phyloP scores from a whole-genome alignment of 2,113 vertebrate genomes.

The Nesoenas mayeri region DNA sequence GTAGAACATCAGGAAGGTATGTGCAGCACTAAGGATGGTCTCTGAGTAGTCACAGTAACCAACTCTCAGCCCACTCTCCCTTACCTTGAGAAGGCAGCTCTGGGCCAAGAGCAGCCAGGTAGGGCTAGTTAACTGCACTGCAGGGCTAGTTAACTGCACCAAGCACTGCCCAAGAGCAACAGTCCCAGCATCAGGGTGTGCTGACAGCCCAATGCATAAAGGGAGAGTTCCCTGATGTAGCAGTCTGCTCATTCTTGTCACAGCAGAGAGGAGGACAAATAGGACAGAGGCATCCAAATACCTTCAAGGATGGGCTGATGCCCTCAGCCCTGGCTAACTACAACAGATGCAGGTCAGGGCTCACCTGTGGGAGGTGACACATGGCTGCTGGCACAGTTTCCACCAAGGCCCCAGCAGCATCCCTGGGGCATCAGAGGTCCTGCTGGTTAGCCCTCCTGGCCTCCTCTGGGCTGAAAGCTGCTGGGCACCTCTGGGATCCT shows the following conservation, averaged over 20 bases:
- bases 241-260: neutral
- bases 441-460: rapidly evolving
- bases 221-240: neutral
- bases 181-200: rapidly evolving
- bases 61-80: neutral
- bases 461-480: neutral
- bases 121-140: no score
- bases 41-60: neutral
- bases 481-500: neutral
- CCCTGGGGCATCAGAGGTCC: neutral
- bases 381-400: neutral
- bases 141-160: no score
- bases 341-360: rapidly evolving
- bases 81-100: neutral
- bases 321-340: neutral
- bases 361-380: neutral
- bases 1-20: neutral
- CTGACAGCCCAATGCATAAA: rapidly evolving
- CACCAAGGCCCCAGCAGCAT: rapidly evolving
- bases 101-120: neutral
- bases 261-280: neutral
- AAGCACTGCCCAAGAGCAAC: neutral
- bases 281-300: rapidly evolving
- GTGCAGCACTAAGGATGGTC: rapidly evolving
- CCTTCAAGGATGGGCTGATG: neutral